Evolutionary conservation across 2,888 invertebrate genomes (phyloP), one percentile per base, ranked within the genome.

Genomic region (Drosophila niveifrons): DNA sequence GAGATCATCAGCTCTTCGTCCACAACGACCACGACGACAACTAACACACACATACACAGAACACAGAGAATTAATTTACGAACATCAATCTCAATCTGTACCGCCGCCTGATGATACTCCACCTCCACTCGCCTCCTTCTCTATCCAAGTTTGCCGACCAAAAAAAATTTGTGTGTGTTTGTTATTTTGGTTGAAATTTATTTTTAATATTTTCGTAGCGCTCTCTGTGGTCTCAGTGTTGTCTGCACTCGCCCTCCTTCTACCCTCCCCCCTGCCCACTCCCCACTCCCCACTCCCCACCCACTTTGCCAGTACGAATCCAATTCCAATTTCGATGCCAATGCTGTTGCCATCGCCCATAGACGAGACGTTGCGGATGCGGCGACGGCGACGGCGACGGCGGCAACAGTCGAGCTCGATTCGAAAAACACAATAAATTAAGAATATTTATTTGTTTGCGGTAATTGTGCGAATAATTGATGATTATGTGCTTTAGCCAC

Each of bases 391-490:
- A 62, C 73, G 66, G 75, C 68, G 75, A 80, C 86, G 88, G 83
- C 73, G 66, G 75, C 68, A 75, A 55, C 59, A 64, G 64, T 44
- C 55, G 36, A 39, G 36, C 36, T n/a, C 72, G 78, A 72, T 77
- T 55, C 78, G 75, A 86, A 86, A 78, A 85, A 88, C 81, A 82
- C 58, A 83, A 83, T 83, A 83, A 83, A 83, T 83, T 83, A 89
- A 83, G 84, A 83, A 87, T 89, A 83, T 83, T 83, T 83, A 83
- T 83, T 83, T 83, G 83, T 73, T 89, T 89, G 83, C 69, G 87
- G 87, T 89, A 83, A 83, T 89, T 87, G 83, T 80, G 88, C 87
- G 84, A 88, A 83, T 83, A 83, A 83, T 83, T 83, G 87, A 83
- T 83, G 89, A 88, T 83, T 86, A 86, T 82, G 69, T 74, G 68